Evolutionary conservation across 2,797 vertebrate species (phyloP).

Genomic region (Hapalemur alaotrensis): DNA sequence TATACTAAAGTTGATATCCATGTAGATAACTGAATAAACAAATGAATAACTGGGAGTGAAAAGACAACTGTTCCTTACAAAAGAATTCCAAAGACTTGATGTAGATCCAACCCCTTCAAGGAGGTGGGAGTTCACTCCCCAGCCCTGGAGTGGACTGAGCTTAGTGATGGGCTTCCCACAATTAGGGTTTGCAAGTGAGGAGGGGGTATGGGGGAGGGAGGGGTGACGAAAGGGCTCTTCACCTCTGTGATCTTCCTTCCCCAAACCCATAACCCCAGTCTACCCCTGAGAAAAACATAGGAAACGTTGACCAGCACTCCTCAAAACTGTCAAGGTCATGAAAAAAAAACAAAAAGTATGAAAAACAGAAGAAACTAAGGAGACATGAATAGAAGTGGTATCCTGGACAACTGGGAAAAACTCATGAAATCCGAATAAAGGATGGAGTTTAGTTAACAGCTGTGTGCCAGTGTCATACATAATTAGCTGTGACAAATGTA

Average conservation of each 20-base stretch:
- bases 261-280: neutral
- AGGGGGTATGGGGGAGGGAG: too few species aligned
- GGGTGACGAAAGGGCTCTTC: neutral
- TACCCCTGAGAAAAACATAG: neutral
- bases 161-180: neutral
- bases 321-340: neutral
- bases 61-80: neutral
- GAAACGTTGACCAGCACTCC: neutral
- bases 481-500: neutral
- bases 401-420: neutral
- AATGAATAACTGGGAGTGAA: neutral
- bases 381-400: neutral
- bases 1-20: neutral
- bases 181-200: neutral
- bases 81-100: neutral
- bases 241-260: neutral
- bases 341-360: neutral
- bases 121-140: neutral
- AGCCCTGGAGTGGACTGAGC: neutral
- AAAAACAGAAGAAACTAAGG: neutral
- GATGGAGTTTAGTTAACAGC: neutral
- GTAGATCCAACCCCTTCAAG: neutral
- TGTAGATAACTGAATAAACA: neutral
- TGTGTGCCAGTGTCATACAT: neutral
- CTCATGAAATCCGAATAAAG: neutral